Evolutionary conservation across 2,888 invertebrate species (phyloP).

Genomic region (Lasioglossum malachurum): DNA sequence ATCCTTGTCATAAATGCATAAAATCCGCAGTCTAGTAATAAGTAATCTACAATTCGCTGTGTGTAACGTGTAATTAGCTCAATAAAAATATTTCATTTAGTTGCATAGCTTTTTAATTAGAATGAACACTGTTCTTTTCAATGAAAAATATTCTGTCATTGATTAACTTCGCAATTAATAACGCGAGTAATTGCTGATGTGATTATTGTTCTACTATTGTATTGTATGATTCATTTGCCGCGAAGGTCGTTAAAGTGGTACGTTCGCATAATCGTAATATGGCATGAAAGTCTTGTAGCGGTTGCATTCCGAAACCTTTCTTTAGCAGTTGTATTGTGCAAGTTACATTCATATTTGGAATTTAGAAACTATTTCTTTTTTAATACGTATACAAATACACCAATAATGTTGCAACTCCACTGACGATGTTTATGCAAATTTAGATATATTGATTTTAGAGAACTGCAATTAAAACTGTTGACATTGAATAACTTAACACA

Average conservation of each 20-base stretch:
- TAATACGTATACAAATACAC: not conserved
- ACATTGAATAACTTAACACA: not conserved
- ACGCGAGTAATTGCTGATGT: not conserved
- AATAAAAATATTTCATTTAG: not conserved
- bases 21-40: too few relatives aligned
- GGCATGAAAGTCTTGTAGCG: slow-evolving; percentile 19
- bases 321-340: not conserved
- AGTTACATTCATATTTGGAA: not conserved
- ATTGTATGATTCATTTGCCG: slow-evolving; percentile 21
- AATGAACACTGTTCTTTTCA: not conserved
- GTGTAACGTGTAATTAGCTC: not conserved
- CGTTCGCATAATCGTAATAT: slow-evolving; percentile 20
- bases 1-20: too few relatives aligned
- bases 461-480: not conserved
- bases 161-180: slow-evolving; percentile 12
- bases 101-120: not conserved
- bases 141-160: not conserved
- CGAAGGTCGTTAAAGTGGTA: slow-evolving; percentile 27
- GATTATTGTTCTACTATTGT: not conserved
- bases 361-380: not conserved
- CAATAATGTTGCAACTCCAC: not conserved
- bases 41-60: not conserved
- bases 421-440: not conserved
- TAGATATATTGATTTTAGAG: not conserved
- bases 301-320: not conserved